phyloP scores from a whole-genome alignment of 1,140 invertebrate genomes.

The Polypedilum vanderplanki region DNA sequence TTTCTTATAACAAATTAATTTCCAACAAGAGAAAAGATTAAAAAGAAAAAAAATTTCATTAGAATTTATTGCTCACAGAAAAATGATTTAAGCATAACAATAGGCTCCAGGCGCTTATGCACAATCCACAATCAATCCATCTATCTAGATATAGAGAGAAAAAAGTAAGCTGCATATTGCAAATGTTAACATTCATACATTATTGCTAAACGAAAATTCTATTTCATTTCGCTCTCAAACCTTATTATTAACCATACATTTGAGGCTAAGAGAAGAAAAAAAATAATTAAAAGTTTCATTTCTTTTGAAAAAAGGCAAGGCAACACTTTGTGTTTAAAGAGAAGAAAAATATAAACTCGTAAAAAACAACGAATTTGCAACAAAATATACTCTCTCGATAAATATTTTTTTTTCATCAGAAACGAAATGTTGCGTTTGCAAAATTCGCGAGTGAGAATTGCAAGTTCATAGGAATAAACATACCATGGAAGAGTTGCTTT shows the following conservation, averaged over 20 bases:
- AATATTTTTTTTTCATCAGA: too few species aligned
- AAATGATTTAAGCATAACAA: too few species aligned
- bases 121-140: slow-evolving; percentile 18
- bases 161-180: neutral
- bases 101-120: neutral
- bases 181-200: slow-evolving; percentile 11
- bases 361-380: too few species aligned
- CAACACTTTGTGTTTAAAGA: too few species aligned
- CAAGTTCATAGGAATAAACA: neutral
- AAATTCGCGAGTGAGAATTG: neutral
- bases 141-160: neutral
- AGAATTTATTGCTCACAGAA: too few species aligned
- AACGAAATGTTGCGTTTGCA: too few species aligned
- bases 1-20: too few species aligned
- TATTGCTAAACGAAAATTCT: neutral
- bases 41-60: too few species aligned
- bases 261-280: neutral
- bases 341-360: too few species aligned
- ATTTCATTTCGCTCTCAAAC: neutral
- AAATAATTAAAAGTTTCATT: slow-evolving; percentile 20
- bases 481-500: neutral
- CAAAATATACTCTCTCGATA: too few species aligned
- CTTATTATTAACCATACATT: neutral
- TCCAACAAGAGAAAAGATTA: too few species aligned
- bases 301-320: neutral